These are phyloP conservation scores for Tetrao urogallus DNA, from an alignment of 2,113 vertebrate genomes.

Conservation along the genomic window DNA sequence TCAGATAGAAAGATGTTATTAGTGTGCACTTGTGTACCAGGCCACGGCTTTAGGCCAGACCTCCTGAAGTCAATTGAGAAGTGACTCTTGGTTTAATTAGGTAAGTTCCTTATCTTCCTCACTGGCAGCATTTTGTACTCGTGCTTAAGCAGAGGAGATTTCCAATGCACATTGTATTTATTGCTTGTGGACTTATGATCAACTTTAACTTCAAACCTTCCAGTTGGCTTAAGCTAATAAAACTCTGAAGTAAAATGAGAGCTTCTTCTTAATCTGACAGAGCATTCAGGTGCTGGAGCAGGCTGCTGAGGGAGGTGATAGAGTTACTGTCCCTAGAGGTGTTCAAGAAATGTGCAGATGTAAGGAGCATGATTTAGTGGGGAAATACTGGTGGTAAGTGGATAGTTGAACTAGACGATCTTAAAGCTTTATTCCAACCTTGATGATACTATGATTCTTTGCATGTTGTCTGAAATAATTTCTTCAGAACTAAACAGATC, in stretches of 20 bases:
- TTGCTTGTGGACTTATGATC: neutral
- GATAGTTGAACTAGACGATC: no score
- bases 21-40: neutral
- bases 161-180: neutral
- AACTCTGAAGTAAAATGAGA: neutral
- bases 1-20: neutral
- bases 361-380: no score
- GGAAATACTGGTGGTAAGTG: no score
- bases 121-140: neutral
- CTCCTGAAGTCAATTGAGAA: neutral
- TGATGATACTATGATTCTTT: neutral
- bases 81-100: neutral
- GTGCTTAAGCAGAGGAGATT: neutral
- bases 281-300: no score
- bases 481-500: neutral
- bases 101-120: neutral
- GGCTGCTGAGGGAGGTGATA: no score
- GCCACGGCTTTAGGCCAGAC: neutral
- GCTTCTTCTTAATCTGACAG: neutral
- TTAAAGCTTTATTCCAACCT: no score
- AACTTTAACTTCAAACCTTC: neutral
- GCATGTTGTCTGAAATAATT: neutral
- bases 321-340: no score
- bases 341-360: no score
- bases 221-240: neutral